These are phyloP conservation scores for Tetropium fuscum DNA, from an alignment of 2,888 invertebrate genomes.

Conservation along the genomic window DNA sequence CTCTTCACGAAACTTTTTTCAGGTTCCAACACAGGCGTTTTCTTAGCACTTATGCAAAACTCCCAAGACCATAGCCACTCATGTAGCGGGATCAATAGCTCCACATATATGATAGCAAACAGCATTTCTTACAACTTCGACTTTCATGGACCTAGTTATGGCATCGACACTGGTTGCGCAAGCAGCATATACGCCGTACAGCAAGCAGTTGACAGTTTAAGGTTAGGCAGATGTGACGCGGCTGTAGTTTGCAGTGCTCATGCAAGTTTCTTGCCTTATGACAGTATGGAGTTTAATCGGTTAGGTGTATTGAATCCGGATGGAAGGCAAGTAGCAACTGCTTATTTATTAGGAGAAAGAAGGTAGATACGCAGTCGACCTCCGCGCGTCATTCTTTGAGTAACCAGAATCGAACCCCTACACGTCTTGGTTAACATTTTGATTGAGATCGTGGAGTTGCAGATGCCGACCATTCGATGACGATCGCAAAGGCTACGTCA, in stretches of 20 bases:
- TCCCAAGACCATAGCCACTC: constrained; percentile 21
- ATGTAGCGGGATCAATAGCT: constrained; percentile 19
- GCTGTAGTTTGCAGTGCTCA: constrained; percentile 91
- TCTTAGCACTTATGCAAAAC: constrained; percentile 35
- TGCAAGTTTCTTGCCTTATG: constrained; percentile 86
- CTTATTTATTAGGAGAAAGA: no score
- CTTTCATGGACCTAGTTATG: constrained; percentile 88
- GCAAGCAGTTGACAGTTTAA: constrained; percentile 80
- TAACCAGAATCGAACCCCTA: no score
- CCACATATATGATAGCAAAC: constrained; percentile 87
- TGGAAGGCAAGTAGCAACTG: constrained; percentile 72
- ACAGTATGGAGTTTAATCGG: constrained; percentile 87
- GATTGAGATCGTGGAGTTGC: neutral
- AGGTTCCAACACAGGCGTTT: constrained; percentile 41
- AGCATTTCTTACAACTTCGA: constrained; percentile 90
- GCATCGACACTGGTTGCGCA: constrained; percentile 93
- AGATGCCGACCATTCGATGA: constrained; percentile 38
- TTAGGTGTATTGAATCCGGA: constrained; percentile 84
- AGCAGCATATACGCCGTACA: constrained; percentile 90
- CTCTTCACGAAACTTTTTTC: no score
- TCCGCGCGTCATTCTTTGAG: no score
- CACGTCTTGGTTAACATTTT: neutral
- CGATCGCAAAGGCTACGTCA: constrained; percentile 53
- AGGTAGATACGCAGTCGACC: no score
- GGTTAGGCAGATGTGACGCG: constrained; percentile 85